Evolutionary conservation across 2,888 invertebrate species (phyloP), one percentile per base, ranked within the genome.

Genomic region (Leucoma salicis): DNA sequence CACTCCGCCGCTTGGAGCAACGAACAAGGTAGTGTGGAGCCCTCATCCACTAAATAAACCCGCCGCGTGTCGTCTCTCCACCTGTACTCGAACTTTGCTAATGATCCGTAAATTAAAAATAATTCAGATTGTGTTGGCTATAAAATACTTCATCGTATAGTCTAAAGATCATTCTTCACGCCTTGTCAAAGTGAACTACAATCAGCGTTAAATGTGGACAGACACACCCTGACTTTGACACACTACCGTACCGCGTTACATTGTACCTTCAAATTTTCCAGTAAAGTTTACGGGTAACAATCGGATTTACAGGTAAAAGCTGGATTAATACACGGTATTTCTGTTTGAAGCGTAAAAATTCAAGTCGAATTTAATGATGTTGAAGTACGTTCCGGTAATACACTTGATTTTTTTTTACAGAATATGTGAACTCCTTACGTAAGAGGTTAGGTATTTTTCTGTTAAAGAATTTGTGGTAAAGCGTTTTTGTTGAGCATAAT

Each of bases 121-220:
- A n/a, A n/a, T n/a, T n/a, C n/a, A n/a, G 6, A 14, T 10, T 14
- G 31, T 8, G 2, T 8, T 6, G 18, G 18, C 18, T n/a, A 18
- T 5, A 18, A n/a, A 12, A 18, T 12, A 16, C 16, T 28, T 18
- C 4, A 14, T 39, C 35, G 43, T 27, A 14, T 1, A 2, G 14
- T 43, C 3, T 43, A 31, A 43, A 35, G 6, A 3, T 0, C 16
- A 3, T 7, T 1, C 1, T 14, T 12, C 35, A 35, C n/a, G 27
- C 29, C 27, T 36, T 31, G 42, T 46, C 48, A 44, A 44, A 56
- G 36, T 39, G 47, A 55, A 40, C 46, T 38, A 50, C 51, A 50
- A 54, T 50, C 56, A 44, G 18, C 37, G 38, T 51, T 42, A 46
- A 46, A 45, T 33, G 35, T 13, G 37, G 31, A 34, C 28, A 12